Conservation (phyloP, 2,888 invertebrate species). For the Orchesellides sinensis region DNA sequence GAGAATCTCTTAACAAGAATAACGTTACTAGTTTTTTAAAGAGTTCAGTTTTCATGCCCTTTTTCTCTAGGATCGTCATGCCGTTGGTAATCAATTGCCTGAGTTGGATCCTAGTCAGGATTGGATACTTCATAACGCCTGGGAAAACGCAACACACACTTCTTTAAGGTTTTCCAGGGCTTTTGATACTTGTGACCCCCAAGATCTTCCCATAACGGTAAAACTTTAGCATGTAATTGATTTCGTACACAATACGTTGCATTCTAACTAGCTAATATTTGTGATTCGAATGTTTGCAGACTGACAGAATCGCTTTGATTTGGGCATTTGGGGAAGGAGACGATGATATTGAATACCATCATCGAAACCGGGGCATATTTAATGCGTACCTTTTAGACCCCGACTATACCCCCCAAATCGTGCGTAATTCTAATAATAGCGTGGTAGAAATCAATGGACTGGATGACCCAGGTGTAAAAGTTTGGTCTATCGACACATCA, state of each 20-base stretch:
- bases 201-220: constrained; percentile 39
- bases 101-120: constrained; percentile 44
- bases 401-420: constrained; percentile 13
- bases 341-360: constrained; percentile 1
- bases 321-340: constrained; percentile 48
- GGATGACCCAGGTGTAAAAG: not conserved
- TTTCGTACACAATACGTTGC: not conserved
- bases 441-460: not conserved
- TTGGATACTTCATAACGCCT: not conserved
- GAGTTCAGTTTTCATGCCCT: not conserved
- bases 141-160: constrained; percentile 21
- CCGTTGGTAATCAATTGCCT: not conserved
- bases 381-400: constrained; percentile 27
- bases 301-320: constrained; percentile 32
- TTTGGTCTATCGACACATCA: constrained; percentile 22
- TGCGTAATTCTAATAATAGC: not conserved
- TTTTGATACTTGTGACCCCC: constrained; percentile 54
- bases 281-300: constrained; percentile 15
- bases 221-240: too few species aligned
- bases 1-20: not conserved
- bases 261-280: not conserved
- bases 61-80: constrained; percentile 31
- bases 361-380: constrained; percentile 19
- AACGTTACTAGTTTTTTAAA: not conserved
- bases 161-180: constrained; percentile 28